These are phyloP conservation scores for Drosophila bipectinata DNA, from an alignment of 1,140 invertebrate genomes.

Conservation along the genomic window DNA sequence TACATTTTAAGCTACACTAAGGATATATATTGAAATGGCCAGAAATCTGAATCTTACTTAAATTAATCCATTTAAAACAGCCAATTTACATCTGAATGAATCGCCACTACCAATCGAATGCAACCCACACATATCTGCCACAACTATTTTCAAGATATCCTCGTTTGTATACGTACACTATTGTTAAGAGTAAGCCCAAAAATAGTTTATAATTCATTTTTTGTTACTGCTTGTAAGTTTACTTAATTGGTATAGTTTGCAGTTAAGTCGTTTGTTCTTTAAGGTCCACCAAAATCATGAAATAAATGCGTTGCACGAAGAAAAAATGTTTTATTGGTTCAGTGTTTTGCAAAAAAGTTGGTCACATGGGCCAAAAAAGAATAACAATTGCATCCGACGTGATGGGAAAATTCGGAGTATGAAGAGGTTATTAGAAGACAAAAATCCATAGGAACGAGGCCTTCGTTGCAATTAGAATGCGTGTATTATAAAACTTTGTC, in stretches of 20 bases:
- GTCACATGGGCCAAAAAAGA: no score
- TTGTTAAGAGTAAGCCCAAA: conserved; percentile 63
- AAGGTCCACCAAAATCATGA: conserved; percentile 39
- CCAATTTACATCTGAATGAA: conserved; percentile 30
- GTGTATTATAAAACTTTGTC: no score
- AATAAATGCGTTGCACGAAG: conserved; percentile 32
- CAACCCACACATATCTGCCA: conserved; percentile 28
- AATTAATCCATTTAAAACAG: conserved; percentile 22
- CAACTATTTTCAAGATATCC: neutral
- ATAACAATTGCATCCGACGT: no score
- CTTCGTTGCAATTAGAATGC: no score
- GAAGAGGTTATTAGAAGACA: no score
- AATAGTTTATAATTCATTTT: conserved; percentile 59
- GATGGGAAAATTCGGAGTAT: no score
- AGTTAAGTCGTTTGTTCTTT: conserved; percentile 12
- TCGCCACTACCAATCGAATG: conserved; percentile 5
- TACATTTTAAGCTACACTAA: conserved; percentile 27
- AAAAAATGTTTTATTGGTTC: neutral
- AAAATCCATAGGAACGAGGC: no score
- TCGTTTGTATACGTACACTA: conserved; percentile 32
- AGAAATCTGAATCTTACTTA: conserved; percentile 29
- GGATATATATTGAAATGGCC: conserved; percentile 30
- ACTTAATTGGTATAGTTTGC: conserved; percentile 41
- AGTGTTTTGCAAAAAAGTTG: no score
- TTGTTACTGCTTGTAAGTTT: conserved; percentile 54